These are phyloP conservation scores for Acleris literana DNA, from an alignment of 2,888 invertebrate species.

Conservation along the genomic window DNA sequence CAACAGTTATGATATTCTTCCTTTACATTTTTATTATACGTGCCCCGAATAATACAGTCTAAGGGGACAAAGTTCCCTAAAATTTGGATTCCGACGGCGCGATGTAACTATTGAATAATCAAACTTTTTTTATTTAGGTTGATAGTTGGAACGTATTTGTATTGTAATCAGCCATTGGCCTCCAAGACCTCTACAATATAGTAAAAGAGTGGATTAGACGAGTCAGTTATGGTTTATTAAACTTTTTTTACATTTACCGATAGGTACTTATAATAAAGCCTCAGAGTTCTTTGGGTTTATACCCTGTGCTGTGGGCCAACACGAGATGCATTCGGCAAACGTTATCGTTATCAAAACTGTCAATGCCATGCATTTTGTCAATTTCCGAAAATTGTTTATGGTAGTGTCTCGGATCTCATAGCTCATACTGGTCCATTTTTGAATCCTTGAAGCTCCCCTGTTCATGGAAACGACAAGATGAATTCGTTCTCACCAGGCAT, in stretches of 20 bases:
- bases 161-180: constrained; percentile 39
- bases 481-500: too few relatives aligned
- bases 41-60: constrained; percentile 64
- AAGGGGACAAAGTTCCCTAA: constrained; percentile 55
- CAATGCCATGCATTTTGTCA: too few relatives aligned
- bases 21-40: constrained; percentile 68
- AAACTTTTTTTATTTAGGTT: constrained; percentile 42
- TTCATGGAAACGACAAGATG: too few relatives aligned
- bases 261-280: background rate
- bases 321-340: too few relatives aligned
- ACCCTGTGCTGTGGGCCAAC: too few relatives aligned
- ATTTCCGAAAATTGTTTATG: too few relatives aligned
- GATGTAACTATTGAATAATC: constrained; percentile 48
- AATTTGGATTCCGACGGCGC: constrained; percentile 48
- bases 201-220: constrained; percentile 10
- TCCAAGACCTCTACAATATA: constrained; percentile 30
- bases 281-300: too few relatives aligned
- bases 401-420: too few relatives aligned
- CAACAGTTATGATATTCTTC: constrained; percentile 81
- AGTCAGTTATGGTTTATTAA: background rate
- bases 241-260: background rate
- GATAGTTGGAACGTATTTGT: constrained; percentile 42
- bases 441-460: too few relatives aligned
- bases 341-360: too few relatives aligned
- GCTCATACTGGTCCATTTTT: too few relatives aligned